These are phyloP conservation scores for Limnephilus lunatus DNA, from an alignment of 2,888 invertebrate genomes.

Conservation along the genomic window DNA sequence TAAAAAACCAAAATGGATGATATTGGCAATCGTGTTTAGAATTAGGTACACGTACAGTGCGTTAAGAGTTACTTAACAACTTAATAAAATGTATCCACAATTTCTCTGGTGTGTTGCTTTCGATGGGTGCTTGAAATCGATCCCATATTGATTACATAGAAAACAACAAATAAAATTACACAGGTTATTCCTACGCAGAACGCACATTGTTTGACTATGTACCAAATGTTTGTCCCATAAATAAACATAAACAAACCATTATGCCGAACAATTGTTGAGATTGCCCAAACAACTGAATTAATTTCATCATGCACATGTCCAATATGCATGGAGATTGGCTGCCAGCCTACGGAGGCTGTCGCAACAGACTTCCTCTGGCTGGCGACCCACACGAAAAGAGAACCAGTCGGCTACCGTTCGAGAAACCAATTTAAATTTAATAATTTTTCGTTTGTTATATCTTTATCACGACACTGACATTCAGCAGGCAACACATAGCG, in stretches of 20 bases:
- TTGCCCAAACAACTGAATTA: neutral
- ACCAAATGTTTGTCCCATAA: neutral
- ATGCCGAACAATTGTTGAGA: neutral
- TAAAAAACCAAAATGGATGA: neutral
- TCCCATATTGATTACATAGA: neutral
- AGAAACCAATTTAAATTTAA: neutral
- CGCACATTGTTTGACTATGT: neutral
- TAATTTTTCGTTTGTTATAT: neutral
- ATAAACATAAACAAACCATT: neutral
- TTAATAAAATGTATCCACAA: neutral
- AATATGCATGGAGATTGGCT: neutral
- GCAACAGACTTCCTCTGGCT: neutral
- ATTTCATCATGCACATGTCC: neutral
- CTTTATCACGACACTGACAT: neutral
- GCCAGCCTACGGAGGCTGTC: neutral
- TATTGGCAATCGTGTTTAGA: neutral
- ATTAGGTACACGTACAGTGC: no score
- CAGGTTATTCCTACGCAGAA: neutral
- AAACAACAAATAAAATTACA: neutral
- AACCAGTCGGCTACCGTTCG: neutral
- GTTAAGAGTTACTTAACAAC: no score
- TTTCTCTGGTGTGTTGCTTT: neutral
- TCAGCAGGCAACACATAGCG: neutral
- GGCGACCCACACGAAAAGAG: neutral
- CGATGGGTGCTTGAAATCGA: neutral